Conservation (phyloP, 2,113 vertebrate genomes). For the Aix galericulata region DNA sequence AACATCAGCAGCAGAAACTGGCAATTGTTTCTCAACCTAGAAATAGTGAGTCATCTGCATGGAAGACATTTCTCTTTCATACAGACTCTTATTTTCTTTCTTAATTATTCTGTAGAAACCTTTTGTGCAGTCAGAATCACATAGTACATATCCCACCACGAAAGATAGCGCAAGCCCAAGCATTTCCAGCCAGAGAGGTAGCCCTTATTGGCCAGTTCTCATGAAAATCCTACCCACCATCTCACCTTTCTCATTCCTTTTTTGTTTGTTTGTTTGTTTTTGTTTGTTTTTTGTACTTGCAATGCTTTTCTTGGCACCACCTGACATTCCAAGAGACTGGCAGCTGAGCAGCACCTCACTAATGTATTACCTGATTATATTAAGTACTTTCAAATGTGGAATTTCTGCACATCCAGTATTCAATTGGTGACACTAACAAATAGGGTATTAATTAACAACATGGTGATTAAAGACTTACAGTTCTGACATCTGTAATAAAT, state of each 20-base stretch:
- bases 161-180: background rate
- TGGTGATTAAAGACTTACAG: constrained; percentile 44
- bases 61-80: background rate
- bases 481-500: constrained; percentile 30
- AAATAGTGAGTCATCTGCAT: background rate
- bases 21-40: background rate
- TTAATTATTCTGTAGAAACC: background rate
- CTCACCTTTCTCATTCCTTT: background rate
- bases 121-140: background rate
- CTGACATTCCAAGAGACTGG: constrained; percentile 4
- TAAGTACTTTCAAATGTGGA: constrained; percentile 44
- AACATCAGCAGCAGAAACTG: background rate
- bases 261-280: no score
- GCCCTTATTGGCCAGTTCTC: background rate
- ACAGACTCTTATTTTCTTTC: background rate
- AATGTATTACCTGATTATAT: constrained; percentile 52
- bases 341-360: constrained; percentile 45
- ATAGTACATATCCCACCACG: background rate
- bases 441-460: constrained; percentile 50
- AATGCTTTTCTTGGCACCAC: constrained; percentile 21
- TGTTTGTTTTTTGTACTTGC: background rate
- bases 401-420: constrained; percentile 16
- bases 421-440: constrained; percentile 39
- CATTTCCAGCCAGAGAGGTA: background rate
- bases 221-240: background rate